Conservation (phyloP, 1,140 invertebrate genomes). For the Heterodera schachtii region DNA sequence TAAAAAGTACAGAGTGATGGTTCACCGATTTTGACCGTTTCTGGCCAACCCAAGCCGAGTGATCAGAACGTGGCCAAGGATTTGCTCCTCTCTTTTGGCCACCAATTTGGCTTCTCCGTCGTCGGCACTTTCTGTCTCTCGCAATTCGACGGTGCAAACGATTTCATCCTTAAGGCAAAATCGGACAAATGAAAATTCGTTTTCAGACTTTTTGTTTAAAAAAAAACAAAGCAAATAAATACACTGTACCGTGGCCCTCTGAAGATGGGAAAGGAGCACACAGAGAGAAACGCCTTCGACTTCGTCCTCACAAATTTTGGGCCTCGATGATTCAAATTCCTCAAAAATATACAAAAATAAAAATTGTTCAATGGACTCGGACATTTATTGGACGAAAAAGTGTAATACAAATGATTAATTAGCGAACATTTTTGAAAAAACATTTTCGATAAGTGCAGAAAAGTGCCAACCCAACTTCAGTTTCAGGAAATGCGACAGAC, state of each 20-base stretch:
- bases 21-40: background rate
- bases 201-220: no score
- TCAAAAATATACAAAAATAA: background rate
- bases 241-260: slow-evolving; percentile 40
- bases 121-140: slow-evolving; percentile 26
- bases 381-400: no score
- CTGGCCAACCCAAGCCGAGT: slow-evolving; percentile 42
- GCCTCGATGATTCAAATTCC: slow-evolving; percentile 47
- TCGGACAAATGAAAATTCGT: no score
- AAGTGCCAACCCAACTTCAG: no score
- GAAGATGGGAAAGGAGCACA: slow-evolving; percentile 55
- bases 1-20: no score
- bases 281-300: slow-evolving; percentile 61
- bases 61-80: slow-evolving; percentile 61
- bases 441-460: no score
- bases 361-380: no score
- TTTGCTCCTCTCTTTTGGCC: slow-evolving; percentile 35
- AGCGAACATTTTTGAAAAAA: no score
- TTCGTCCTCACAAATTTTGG: slow-evolving; percentile 56
- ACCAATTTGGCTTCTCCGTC: slow-evolving; percentile 39
- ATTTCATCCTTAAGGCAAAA: slow-evolving; percentile 43
- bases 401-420: no score
- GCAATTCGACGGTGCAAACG: slow-evolving; percentile 49
- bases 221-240: background rate
- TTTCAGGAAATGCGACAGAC: no score